These are phyloP conservation scores for Drosophila chauvacae DNA, from an alignment of 1,140 invertebrate species.

Conservation along the genomic window DNA sequence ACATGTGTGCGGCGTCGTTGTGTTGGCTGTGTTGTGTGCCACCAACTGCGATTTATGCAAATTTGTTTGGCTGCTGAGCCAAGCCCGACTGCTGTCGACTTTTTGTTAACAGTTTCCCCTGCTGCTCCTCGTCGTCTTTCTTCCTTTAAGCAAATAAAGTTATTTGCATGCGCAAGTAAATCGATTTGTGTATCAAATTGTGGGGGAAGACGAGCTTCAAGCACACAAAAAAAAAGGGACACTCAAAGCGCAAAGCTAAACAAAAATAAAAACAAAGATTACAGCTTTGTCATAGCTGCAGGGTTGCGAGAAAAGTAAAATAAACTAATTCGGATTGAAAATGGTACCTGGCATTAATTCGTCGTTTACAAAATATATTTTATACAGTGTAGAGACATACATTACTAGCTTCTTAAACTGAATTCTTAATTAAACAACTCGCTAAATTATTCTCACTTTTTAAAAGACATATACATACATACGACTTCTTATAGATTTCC, in stretches of 20 bases:
- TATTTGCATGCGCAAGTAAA: constrained; percentile 82
- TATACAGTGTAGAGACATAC: background rate
- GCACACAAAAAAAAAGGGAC: constrained; percentile 35
- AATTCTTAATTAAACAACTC: background rate
- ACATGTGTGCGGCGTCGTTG: constrained; percentile 28
- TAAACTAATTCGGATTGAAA: background rate
- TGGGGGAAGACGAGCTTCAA: constrained; percentile 40
- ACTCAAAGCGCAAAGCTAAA: constrained; percentile 31
- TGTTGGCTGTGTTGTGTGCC: constrained; percentile 54
- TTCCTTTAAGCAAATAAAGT: constrained; percentile 72
- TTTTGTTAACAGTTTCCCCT: constrained; percentile 68
- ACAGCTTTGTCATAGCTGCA: constrained; percentile 55
- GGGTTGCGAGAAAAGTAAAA: background rate
- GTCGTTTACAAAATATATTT: background rate
- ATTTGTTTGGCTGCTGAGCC: constrained; percentile 72
- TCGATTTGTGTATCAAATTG: constrained; percentile 81
- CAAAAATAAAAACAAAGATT: constrained; percentile 45
- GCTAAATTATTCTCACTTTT: no score
- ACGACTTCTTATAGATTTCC: no score
- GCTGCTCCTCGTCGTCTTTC: constrained; percentile 5
- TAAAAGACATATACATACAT: background rate
- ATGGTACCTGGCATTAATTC: background rate
- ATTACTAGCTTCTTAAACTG: background rate
- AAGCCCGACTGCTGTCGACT: constrained; percentile 46
- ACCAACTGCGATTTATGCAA: constrained; percentile 80